Evolutionary conservation across 1,140 invertebrate species (phyloP).

Genomic region (Atta colombica): DNA sequence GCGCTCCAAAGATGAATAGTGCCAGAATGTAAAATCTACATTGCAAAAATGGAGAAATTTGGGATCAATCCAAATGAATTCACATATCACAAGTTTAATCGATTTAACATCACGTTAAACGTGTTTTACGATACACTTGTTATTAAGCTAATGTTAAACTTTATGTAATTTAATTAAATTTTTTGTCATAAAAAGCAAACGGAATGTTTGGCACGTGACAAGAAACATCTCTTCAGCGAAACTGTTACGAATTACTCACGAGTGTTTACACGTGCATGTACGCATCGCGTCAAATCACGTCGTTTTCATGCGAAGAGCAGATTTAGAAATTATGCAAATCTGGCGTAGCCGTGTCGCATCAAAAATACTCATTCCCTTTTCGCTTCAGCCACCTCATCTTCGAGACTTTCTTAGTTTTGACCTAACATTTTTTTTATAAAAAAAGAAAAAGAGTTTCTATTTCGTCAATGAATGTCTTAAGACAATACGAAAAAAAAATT

Average conservation of each 20-base stretch:
- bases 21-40: not conserved
- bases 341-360: slow-evolving; percentile 71
- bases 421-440: not conserved
- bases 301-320: slow-evolving; percentile 75
- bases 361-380: slow-evolving; percentile 78
- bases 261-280: slow-evolving; percentile 2
- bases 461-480: not conserved
- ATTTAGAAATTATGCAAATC: slow-evolving; percentile 85
- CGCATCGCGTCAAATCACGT: slow-evolving; percentile 76
- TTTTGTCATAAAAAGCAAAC: not conserved
- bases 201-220: slow-evolving; percentile 48
- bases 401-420: slow-evolving; percentile 9
- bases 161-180: slow-evolving; percentile 18
- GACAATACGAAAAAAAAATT: not conserved
- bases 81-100: not conserved
- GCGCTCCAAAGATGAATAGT: slow-evolving; percentile 31
- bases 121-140: not conserved
- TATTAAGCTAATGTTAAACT: not conserved
- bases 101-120: not conserved
- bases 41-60: not conserved
- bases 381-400: slow-evolving; percentile 19
- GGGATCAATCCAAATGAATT: not conserved
- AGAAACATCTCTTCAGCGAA: slow-evolving; percentile 11
- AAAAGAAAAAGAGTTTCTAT: not conserved
- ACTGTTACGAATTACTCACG: slow-evolving; percentile 13